Percentiles rank a stretch among this genome's conserved stretches.
These are phyloP conservation scores for Anniella stebbinsi DNA, from an alignment of 2,797 vertebrate genomes.

Conservation along the genomic window DNA sequence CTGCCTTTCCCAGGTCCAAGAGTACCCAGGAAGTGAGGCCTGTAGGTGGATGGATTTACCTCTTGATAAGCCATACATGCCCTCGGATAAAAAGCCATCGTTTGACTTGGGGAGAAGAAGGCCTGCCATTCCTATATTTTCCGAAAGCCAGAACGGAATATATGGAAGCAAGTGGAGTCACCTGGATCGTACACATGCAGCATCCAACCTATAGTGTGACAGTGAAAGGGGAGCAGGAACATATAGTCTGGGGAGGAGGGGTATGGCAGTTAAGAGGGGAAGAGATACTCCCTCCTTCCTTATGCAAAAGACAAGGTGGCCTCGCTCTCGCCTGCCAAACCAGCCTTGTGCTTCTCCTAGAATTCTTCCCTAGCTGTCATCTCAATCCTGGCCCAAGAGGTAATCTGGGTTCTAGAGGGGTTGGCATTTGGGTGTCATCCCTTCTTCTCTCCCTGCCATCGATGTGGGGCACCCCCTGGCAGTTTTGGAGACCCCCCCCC, in stretches of 20 bases:
- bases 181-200: too few relatives aligned
- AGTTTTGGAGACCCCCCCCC: conserved; percentile 56
- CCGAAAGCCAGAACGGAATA: background rate
- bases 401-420: too few relatives aligned
- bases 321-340: background rate
- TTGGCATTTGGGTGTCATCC: background rate
- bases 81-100: too few relatives aligned
- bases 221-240: background rate
- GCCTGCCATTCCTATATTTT: background rate
- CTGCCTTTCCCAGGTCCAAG: background rate
- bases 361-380: background rate
- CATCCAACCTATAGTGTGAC: background rate
- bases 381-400: too few relatives aligned
- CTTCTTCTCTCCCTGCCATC: conserved; percentile 37
- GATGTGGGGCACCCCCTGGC: conserved; percentile 58
- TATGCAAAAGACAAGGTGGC: rapidly evolving
- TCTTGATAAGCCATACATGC: too few relatives aligned
- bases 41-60: background rate
- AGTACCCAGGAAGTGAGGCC: background rate
- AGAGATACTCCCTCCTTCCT: too few relatives aligned
- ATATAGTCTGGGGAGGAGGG: too few relatives aligned
- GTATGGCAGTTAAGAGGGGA: too few relatives aligned
- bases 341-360: background rate
- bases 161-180: background rate
- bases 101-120: background rate